phyloP scores from a whole-genome alignment of 1,140 invertebrate genomes.

The Atta texana region DNA sequence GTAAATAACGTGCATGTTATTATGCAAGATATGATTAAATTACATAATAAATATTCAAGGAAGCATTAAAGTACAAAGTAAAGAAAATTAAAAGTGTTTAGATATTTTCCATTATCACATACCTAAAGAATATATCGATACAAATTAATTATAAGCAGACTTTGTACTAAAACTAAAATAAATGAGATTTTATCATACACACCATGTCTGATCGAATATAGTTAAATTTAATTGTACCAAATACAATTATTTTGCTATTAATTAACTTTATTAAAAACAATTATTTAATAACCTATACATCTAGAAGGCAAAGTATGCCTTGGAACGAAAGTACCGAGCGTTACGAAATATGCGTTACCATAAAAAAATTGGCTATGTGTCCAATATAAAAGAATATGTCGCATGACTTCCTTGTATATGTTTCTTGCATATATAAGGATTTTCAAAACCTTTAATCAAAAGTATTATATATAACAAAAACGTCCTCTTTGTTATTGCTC shows the following conservation, averaged over 20 bases:
- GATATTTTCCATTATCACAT: not conserved
- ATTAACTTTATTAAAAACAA: not conserved
- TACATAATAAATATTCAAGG: constrained; percentile 25
- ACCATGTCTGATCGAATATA: not conserved
- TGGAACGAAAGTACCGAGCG: not conserved
- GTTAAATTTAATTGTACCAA: not conserved
- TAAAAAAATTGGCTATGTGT: constrained; percentile 39
- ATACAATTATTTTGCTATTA: not conserved
- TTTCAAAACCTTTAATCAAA: not conserved
- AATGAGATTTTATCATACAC: not conserved
- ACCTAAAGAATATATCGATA: not conserved
- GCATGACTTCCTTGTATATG: not conserved
- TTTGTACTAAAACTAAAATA: not conserved
- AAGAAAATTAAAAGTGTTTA: not conserved
- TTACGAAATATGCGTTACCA: not conserved
- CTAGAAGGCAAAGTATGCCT: not conserved
- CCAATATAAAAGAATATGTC: not conserved
- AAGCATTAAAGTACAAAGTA: not conserved
- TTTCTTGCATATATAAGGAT: not conserved
- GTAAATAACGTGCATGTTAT: constrained; percentile 16
- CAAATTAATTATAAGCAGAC: not conserved
- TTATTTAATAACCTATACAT: not conserved
- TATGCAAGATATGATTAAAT: constrained; percentile 23
- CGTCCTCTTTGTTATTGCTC: not conserved
- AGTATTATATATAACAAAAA: not conserved